Base-by-base conservation (phyloP, 1,140 invertebrate genomes). In the Callitettix versicolor region DNA sequence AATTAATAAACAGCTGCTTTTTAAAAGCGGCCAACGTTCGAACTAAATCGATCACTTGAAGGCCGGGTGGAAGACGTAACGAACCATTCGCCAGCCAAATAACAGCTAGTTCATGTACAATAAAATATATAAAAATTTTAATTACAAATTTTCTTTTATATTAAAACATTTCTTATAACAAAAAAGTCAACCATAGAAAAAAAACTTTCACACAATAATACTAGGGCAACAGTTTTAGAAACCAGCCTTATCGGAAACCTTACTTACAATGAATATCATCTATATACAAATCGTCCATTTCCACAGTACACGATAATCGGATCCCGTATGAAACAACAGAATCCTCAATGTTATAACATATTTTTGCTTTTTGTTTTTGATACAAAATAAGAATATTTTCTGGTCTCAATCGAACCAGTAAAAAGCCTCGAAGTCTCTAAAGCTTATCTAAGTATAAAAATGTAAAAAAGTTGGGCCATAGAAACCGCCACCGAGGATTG, bases 71-170 rank as follows among this genome's bases (percentile, higher is more conserved):
- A 30, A 30, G 33, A 22, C 40, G 38, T 24, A 14, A 4, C 22
- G 3, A 42, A 42, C 18, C 40, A 42, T 4, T 4, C n/a, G n/a
- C 17, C n/a, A 46, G 12, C 20, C 53, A 55, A 52, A 46, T 24
- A 55, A 44, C 26, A 42, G 42, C 5, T 47, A 46, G 26, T 24
- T 55, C 34, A 55, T 34, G 42, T 43, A 44, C 42, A 42, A 55
- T 55, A 55, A 47, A 55, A 55, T 55, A 55, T 55, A 55, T 55
- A 24, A 55, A 55, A 55, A 55, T 55, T 47, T 55, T 15, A 54
- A 26, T 54, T 43, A 38, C 42, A 20, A 42, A 43, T 20, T 4
- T 42, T 30, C 17, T 44, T 34, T 41, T 55, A 55, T 47, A 33
- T 41, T 34, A 47, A 47, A 22, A 36, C 36, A 41, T 55, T 42